phyloP scores from a whole-genome alignment of 2,113 vertebrate species.

The Macrotis lagotis region DNA sequence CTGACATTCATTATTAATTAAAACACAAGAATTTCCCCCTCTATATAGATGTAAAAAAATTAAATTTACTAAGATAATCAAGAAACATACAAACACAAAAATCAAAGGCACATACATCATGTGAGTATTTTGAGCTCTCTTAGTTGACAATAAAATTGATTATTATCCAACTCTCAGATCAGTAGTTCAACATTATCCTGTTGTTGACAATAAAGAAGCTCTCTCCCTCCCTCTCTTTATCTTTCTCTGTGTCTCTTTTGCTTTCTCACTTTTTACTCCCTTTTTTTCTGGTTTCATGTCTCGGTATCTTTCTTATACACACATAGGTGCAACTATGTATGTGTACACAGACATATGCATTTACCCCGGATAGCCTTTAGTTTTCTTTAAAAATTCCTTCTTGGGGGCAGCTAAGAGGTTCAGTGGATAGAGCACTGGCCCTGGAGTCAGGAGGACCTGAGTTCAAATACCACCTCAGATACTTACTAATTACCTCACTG shows the following conservation, averaged over 20 bases:
- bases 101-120: conserved; percentile 34
- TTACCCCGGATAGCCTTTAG: background rate
- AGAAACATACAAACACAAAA: conserved; percentile 22
- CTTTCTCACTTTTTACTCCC: background rate
- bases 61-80: conserved; percentile 55
- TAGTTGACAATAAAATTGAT: conserved; percentile 9
- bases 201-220: background rate
- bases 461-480: no score
- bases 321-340: background rate
- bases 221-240: no score
- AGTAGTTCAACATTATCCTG: background rate
- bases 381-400: background rate
- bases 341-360: background rate
- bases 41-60: conserved; percentile 26
- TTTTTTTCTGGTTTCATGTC: background rate
- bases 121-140: background rate
- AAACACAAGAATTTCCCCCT: background rate
- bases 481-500: no score
- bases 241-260: no score
- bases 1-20: background rate
- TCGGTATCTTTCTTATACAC: background rate
- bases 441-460: no score
- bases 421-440: no score
- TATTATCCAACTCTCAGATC: background rate
- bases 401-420: no score